phyloP scores from a whole-genome alignment of 2,888 invertebrate species.

The Calliopum simillimum region DNA sequence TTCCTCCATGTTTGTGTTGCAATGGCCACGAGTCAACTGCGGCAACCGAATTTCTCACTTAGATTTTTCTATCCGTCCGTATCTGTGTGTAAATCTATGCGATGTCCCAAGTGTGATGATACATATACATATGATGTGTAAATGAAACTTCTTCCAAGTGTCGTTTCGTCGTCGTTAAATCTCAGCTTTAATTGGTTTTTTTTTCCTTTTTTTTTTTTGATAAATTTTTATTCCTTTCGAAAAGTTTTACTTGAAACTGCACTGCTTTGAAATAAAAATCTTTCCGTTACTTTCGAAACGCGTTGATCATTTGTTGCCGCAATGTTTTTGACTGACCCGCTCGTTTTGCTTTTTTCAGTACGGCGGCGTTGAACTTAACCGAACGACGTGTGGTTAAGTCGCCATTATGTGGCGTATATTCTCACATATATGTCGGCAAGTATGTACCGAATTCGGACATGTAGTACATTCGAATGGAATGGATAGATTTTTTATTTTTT shows the following conservation, averaged over 20 bases:
- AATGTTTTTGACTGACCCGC: slow-evolving; percentile 38
- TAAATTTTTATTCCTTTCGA: background rate
- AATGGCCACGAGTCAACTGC: slow-evolving; percentile 39
- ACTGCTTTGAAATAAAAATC: background rate
- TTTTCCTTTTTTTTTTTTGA: background rate
- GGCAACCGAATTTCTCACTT: slow-evolving; percentile 22
- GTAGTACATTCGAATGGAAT: too few species aligned
- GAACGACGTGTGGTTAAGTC: slow-evolving; percentile 12
- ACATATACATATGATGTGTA: background rate
- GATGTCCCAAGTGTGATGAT: too few species aligned
- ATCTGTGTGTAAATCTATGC: slow-evolving; percentile 8
- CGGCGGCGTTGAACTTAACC: slow-evolving; percentile 9
- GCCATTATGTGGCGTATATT: background rate
- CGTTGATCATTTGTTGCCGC: slow-evolving; percentile 35
- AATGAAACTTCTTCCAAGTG: background rate
- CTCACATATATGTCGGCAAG: background rate
- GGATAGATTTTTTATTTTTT: background rate
- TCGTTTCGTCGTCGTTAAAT: slow-evolving; percentile 7
- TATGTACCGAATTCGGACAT: background rate
- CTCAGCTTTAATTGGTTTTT: background rate
- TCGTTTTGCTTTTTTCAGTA: background rate
- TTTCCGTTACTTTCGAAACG: slow-evolving; percentile 23
- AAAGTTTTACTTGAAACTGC: background rate
- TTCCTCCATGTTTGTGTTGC: slow-evolving; percentile 60
- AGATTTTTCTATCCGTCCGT: slow-evolving; percentile 35